Evolutionary conservation across 2,113 vertebrate genomes (phyloP).

Genomic region (Synchiropus splendidus): DNA sequence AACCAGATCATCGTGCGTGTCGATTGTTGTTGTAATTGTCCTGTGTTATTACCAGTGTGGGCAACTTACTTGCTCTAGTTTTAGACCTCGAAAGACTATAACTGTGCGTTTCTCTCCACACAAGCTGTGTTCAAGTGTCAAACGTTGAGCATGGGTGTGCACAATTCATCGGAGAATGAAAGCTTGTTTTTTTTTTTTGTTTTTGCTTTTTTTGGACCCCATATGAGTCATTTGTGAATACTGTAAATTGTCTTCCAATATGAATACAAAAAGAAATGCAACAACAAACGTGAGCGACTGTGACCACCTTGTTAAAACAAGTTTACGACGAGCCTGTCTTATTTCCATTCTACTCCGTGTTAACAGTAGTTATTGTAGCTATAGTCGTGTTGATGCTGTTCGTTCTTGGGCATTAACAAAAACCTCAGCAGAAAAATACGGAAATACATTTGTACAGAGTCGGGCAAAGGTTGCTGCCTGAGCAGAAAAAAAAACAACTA

Average conservation of each 20-base stretch:
- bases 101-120: constrained; percentile 64
- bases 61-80: constrained; percentile 16
- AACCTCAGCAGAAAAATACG: constrained; percentile 47
- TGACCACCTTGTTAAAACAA: constrained; percentile 44
- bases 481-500: constrained; percentile 36
- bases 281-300: constrained; percentile 52
- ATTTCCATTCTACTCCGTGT: constrained; percentile 64
- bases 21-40: constrained; percentile 70
- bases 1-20: constrained; percentile 46
- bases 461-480: constrained; percentile 48
- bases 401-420: constrained; percentile 68
- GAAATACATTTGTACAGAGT: constrained; percentile 59
- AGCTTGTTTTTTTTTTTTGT: constrained; percentile 6
- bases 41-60: constrained; percentile 49
- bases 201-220: constrained; percentile 38
- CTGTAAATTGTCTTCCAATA: constrained; percentile 73
- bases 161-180: constrained; percentile 46
- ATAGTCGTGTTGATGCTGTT: constrained; percentile 65
- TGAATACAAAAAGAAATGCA: constrained; percentile 58
- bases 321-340: constrained; percentile 53
- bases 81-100: constrained; percentile 51
- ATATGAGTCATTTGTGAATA: constrained; percentile 59
- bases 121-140: constrained; percentile 34
- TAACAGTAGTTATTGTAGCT: constrained; percentile 67
- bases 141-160: constrained; percentile 55